Evolutionary conservation across 1,140 invertebrate genomes (phyloP).

Genomic region (Drosophila hydei): DNA sequence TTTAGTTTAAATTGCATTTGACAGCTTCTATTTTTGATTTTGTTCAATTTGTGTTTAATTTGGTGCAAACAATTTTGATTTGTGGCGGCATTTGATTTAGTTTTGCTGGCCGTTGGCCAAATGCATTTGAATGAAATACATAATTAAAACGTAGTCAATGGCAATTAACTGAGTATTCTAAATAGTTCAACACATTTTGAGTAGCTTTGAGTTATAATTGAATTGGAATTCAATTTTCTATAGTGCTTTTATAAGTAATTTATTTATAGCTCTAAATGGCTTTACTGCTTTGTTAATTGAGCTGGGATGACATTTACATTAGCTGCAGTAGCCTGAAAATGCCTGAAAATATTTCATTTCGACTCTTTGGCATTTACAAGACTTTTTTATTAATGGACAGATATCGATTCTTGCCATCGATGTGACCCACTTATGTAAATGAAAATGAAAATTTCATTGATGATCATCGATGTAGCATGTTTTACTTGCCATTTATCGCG

Average conservation of each 20-base stretch:
- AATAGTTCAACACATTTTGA: background rate
- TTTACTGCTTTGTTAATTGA: constrained; percentile 24
- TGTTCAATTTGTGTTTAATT: constrained; percentile 3
- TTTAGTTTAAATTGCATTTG: constrained; percentile 7
- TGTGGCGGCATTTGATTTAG: constrained; percentile 1
- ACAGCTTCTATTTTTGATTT: constrained; percentile 4
- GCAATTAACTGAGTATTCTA: background rate
- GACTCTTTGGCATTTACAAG: constrained; percentile 6
- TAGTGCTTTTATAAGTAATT: background rate
- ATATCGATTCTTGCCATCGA: constrained; percentile 21
- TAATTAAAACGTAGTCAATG: constrained; percentile 9
- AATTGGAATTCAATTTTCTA: background rate
- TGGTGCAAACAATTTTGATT: constrained; percentile 1
- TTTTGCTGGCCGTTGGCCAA: constrained; percentile 20
- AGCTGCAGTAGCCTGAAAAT: constrained; percentile 11
- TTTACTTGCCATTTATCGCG: constrained; percentile 50
- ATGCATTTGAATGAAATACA: constrained; percentile 8
- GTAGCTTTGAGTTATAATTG: background rate
- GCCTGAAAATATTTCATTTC: background rate
- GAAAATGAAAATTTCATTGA: constrained; percentile 21
- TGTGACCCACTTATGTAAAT: constrained; percentile 40
- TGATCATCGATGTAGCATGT: constrained; percentile 15
- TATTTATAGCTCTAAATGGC: background rate
- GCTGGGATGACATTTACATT: constrained; percentile 35
- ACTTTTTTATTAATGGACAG: constrained; percentile 16